These are phyloP conservation scores for Rhinoptilus africanus DNA, from an alignment of 2,113 vertebrate genomes.

Conservation along the genomic window DNA sequence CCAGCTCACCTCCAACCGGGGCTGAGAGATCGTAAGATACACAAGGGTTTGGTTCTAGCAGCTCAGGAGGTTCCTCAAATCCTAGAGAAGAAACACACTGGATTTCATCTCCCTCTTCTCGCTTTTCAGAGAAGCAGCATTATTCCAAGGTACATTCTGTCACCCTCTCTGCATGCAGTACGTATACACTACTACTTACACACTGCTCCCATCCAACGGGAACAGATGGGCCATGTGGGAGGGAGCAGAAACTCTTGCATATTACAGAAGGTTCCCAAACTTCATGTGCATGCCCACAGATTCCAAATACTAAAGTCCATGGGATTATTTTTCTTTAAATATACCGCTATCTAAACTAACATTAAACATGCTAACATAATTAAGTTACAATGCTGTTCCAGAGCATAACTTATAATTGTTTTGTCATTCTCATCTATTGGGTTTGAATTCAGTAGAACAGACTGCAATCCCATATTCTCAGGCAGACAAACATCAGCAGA, in stretches of 20 bases:
- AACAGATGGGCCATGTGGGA: conserved; percentile 50
- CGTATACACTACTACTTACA: not conserved
- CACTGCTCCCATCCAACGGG: not conserved
- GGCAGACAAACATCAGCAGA: not conserved
- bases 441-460: not conserved
- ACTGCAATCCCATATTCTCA: not conserved
- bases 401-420: not conserved
- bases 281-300: conserved; percentile 5
- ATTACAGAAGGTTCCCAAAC: conserved; percentile 52
- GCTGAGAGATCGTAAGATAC: accelerated
- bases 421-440: not conserved
- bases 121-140: not conserved
- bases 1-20: accelerated
- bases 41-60: accelerated
- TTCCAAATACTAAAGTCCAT: conserved; percentile 12
- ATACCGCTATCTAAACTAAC: not conserved
- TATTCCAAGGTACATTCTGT: not conserved
- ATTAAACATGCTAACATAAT: not conserved
- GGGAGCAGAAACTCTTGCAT: not conserved
- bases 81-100: not conserved
- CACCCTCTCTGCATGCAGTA: not conserved
- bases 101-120: not conserved
- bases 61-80: not conserved
- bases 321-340: not conserved
- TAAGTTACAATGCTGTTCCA: not conserved